Conservation (phyloP, 2,797 vertebrate species). For the Hoplostethus atlanticus region DNA sequence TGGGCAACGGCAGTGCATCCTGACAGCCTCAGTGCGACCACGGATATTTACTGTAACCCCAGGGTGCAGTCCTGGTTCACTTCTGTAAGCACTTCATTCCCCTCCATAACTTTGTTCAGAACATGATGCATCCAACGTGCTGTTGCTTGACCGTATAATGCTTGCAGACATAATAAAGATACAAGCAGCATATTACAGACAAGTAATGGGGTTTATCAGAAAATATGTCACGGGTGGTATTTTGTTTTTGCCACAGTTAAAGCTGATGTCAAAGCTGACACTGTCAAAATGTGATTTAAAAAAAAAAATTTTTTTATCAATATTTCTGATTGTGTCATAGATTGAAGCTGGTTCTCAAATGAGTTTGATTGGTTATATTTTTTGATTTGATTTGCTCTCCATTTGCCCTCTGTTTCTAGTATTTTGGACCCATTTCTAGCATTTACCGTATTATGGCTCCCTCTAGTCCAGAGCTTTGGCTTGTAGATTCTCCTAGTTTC, state of each 20-base stretch:
- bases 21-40: constrained; percentile 14
- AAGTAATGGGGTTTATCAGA: not conserved
- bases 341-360: not conserved
- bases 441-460: no score
- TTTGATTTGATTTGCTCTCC: not conserved
- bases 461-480: not conserved
- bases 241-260: not conserved
- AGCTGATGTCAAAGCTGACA: not conserved
- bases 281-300: not conserved
- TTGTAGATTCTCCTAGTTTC: constrained; percentile 31
- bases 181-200: not conserved
- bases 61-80: constrained; percentile 9
- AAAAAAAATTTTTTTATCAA: no score
- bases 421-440: no score
- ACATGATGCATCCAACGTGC: not conserved
- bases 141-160: not conserved
- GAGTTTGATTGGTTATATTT: not conserved
- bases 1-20: not conserved
- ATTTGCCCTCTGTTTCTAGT: no score
- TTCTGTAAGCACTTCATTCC: not conserved
- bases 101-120: not conserved
- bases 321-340: not conserved
- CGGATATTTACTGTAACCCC: constrained; percentile 10
- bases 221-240: not conserved
- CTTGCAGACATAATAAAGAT: not conserved